Percentiles rank a stretch among this genome's conserved stretches.
phyloP scores from a whole-genome alignment of 2,888 invertebrate genomes.

The Lasioglossum marginatum region DNA sequence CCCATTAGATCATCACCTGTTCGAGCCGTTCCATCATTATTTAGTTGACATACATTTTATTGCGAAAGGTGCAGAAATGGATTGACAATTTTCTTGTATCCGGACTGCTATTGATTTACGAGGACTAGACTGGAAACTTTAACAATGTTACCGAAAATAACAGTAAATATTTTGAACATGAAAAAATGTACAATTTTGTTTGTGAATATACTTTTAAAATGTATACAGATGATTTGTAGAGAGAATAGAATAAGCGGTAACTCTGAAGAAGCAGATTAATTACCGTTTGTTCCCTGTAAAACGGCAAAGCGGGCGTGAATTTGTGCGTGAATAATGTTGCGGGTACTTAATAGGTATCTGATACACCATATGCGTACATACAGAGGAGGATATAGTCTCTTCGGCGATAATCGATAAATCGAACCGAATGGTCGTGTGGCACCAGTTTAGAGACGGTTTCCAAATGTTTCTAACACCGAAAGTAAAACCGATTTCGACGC shows the following conservation, averaged over 20 bases:
- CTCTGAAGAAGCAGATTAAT: not conserved
- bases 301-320: not conserved
- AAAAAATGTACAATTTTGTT: not conserved
- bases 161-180: not conserved
- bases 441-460: not conserved
- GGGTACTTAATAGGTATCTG: conserved; percentile 11
- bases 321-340: conserved; percentile 7
- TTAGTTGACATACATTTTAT: not conserved
- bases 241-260: not conserved
- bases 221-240: not conserved
- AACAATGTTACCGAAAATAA: not conserved
- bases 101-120: not conserved
- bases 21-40: not conserved
- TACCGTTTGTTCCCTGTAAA: not conserved
- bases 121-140: not conserved
- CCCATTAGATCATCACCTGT: not conserved
- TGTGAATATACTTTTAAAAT: not conserved
- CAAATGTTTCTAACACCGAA: not conserved
- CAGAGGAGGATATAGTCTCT: not conserved
- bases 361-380: conserved; percentile 7
- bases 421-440: not conserved
- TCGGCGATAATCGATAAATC: conserved; percentile 10
- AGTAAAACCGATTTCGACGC: not conserved
- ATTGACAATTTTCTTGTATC: not conserved
- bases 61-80: not conserved